Conservation (phyloP, 2,888 invertebrate genomes). For the Steromphala cineraria region DNA sequence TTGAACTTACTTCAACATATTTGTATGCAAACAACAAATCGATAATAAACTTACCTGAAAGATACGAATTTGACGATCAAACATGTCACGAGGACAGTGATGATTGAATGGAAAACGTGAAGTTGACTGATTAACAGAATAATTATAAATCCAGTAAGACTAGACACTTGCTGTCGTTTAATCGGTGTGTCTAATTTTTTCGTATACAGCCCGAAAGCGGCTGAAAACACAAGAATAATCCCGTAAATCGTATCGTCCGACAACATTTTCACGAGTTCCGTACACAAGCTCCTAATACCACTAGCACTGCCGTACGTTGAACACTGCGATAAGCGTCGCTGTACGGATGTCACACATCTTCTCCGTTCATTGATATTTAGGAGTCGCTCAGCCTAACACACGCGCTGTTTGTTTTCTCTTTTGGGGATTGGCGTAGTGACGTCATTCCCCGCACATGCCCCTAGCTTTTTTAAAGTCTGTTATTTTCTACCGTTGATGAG, state of each 20-base stretch:
- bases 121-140: slow-evolving; percentile 55
- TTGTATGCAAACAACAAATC: no score
- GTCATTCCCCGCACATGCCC: no score
- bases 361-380: no score
- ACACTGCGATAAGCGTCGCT: background rate
- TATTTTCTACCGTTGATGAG: no score
- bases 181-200: slow-evolving; percentile 44
- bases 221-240: slow-evolving; percentile 58
- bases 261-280: background rate
- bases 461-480: no score
- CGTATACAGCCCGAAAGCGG: slow-evolving; percentile 57
- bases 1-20: no score
- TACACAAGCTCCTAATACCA: background rate
- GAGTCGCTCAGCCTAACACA: no score
- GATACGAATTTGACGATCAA: slow-evolving; percentile 49
- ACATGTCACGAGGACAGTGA: slow-evolving; percentile 63
- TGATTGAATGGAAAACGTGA: slow-evolving; percentile 60
- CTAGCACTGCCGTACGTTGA: background rate
- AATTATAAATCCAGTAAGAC: slow-evolving; percentile 47
- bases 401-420: no score
- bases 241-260: slow-evolving; percentile 66
- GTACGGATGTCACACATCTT: background rate
- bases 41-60: background rate
- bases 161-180: slow-evolving; percentile 49
- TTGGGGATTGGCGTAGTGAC: no score